Evolutionary conservation across 2,797 vertebrate species (phyloP), one percentile per base, ranked within the genome.

Genomic region (Acipenser oxyrinchus): DNA sequence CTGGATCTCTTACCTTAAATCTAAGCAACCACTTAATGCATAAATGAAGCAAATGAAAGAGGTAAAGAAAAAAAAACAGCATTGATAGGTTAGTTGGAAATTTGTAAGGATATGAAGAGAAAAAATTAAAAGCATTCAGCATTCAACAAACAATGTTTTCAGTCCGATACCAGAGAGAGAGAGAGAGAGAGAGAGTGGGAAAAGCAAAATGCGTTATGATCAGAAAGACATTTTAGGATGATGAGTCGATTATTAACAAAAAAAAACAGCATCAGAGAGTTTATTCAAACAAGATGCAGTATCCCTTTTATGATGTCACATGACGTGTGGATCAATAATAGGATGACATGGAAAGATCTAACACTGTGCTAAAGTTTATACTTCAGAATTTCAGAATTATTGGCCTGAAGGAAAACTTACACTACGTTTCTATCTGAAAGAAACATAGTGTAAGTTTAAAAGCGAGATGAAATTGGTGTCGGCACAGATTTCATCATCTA

Each of bases 1-100:
- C 92, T 87, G 83, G 77, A 78, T 89, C 83, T 85, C 96, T 99
- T 98, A 99, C 96, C 96, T 99, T 99, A 91, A 99, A 99, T 94
- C 96, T 97, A 93, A 95, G 94, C 92, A 99, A 98, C 96, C 96
- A 99, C 96, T 99, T 91, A 75, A 86, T 90, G 91, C 92, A 92
- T 84, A 90, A 86, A 93, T 88, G 92, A 82, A 90, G 83, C 90
- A 90, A 93, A 86, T 86, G 86, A 93, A 87, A 90, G 87, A 93
- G 88, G 88, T 83, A 90, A 87, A 89, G 81, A 88, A 82, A 87
- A 69, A 78, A 69, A 88, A 89, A 89, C 62, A 87, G 86, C 82
- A 90, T 90, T 89, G 87, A 89, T 82, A 92, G 78, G 90, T 93
- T 89, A 94, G 89, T 88, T 83, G 82, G 73, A 88, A 87, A 80